Conservation (phyloP, 2,113 vertebrate species). For the Pluvianellus socialis region DNA sequence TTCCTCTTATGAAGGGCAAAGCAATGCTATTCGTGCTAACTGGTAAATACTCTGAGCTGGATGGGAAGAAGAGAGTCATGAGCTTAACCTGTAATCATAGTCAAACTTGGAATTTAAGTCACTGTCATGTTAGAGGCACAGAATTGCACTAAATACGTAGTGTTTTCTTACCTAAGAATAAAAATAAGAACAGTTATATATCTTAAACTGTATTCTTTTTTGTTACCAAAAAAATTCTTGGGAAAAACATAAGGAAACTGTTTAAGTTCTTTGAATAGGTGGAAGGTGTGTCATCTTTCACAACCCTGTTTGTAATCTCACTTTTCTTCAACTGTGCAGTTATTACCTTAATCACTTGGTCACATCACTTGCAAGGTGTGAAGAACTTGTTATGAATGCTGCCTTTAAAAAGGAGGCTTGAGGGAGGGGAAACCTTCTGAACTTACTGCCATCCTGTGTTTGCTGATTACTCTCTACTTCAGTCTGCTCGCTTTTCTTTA, state of each 20-base stretch:
- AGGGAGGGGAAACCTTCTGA: background rate
- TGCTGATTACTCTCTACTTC: background rate
- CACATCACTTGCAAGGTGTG: background rate
- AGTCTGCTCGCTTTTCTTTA: background rate
- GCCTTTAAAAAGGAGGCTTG: background rate
- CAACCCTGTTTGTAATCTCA: background rate
- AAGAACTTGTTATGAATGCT: background rate
- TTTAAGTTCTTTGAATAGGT: background rate
- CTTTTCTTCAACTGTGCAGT: background rate
- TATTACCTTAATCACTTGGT: background rate
- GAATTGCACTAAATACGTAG: background rate
- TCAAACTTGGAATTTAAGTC: background rate
- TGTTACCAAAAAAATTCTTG: background rate
- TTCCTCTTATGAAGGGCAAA: background rate
- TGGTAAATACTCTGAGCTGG: background rate
- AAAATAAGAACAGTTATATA: background rate
- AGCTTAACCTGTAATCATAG: conserved; percentile 1
- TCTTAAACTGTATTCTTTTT: background rate
- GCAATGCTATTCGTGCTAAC: background rate
- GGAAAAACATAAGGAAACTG: background rate
- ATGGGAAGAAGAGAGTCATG: background rate
- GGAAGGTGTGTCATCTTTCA: background rate
- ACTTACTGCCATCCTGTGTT: background rate
- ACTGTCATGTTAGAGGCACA: background rate
- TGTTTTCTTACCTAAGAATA: background rate